Evolutionary conservation across 1,140 invertebrate genomes (phyloP).

Genomic region (Bursaphelenchus mucronatus): DNA sequence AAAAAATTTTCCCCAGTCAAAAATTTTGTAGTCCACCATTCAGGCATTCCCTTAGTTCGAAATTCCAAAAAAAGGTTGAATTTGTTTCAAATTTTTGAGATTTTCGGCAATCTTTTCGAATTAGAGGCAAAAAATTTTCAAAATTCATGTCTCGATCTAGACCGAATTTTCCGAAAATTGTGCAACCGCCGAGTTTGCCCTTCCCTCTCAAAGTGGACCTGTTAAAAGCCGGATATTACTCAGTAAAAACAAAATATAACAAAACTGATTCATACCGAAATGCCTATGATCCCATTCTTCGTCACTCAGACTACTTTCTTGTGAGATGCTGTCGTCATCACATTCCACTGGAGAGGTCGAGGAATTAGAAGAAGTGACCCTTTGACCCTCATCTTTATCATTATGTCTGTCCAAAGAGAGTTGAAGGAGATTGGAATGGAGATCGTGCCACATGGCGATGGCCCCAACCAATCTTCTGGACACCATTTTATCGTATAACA

Average conservation of each 20-base stretch:
- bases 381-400: constrained; percentile 21
- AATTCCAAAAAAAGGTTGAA: no score
- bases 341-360: constrained; percentile 22
- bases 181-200: no score
- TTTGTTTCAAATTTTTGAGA: no score
- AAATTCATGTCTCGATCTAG: no score
- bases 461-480: constrained; percentile 54
- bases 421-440: constrained; percentile 52
- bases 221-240: background rate
- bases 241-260: background rate
- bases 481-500: constrained; percentile 47
- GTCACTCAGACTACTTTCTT: constrained; percentile 25
- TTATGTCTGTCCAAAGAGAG: constrained; percentile 27
- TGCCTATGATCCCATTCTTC: constrained; percentile 14
- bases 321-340: background rate
- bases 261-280: constrained; percentile 11
- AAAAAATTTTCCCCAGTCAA: no score
- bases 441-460: constrained; percentile 58
- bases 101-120: no score
- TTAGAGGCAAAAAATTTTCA: no score
- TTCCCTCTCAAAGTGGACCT: no score
- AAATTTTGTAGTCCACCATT: no score
- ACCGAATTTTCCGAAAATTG: no score
- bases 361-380: constrained; percentile 3
- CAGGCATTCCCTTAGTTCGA: no score